phyloP scores from a whole-genome alignment of 2,113 vertebrate genomes.

The Pantherophis guttatus region DNA sequence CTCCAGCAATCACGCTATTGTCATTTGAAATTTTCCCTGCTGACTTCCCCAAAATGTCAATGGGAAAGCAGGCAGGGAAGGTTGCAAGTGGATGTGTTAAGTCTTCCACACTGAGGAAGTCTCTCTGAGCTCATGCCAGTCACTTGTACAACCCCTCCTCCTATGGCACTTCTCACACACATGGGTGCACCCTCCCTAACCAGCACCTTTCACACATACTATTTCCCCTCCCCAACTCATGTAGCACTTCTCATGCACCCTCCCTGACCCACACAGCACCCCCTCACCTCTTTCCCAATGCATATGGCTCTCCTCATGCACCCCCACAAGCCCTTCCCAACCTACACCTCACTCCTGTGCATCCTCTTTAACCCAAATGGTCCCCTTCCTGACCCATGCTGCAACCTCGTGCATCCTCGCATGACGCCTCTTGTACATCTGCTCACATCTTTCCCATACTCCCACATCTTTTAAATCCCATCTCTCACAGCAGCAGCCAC shows the following conservation, averaged over 20 bases:
- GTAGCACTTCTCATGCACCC: neutral
- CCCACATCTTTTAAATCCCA: neutral
- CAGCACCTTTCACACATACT: neutral
- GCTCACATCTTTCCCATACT: neutral
- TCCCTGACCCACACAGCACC: neutral
- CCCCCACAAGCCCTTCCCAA: neutral
- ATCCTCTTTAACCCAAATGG: neutral
- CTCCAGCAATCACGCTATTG: neutral
- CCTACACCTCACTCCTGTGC: neutral
- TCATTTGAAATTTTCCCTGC: neutral
- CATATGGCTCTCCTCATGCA: neutral
- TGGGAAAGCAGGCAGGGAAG: neutral
- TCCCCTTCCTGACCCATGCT: neutral
- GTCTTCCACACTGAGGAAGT: neutral
- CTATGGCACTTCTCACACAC: neutral
- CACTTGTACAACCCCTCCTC: neutral
- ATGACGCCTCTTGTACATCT: neutral
- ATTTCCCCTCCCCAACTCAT: neutral
- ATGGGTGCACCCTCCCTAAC: neutral
- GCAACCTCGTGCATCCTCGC: neutral
- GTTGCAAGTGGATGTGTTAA: neutral
- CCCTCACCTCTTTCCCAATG: neutral
- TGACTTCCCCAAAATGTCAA: neutral
- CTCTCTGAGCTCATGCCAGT: neutral
- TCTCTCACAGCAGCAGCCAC: neutral